phyloP scores from a whole-genome alignment of 92 coral and sea anemone species.

The Plumapathes pennacea region DNA sequence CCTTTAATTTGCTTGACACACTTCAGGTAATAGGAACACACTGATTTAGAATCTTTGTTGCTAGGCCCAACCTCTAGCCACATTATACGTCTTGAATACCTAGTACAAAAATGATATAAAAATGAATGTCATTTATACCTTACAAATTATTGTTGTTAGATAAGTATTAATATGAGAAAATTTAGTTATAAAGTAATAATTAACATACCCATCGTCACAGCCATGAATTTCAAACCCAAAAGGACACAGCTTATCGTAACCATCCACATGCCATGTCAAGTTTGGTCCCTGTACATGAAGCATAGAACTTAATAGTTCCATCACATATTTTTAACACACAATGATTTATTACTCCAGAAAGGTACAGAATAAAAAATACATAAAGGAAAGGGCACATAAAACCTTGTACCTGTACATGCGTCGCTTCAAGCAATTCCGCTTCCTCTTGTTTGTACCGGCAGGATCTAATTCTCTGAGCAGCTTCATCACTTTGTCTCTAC shows the following conservation, averaged over 20 bases:
- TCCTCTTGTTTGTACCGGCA: neutral
- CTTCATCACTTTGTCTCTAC: conserved; percentile 31
- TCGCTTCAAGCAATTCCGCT: neutral
- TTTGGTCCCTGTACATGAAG: neutral
- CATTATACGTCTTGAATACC: conserved; percentile 38
- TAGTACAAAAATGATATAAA: neutral
- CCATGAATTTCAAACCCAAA: conserved; percentile 14
- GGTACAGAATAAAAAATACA: neutral
- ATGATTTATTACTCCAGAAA: too few relatives aligned
- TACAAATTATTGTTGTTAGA: neutral
- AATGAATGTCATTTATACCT: neutral
- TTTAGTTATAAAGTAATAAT: neutral
- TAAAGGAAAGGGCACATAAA: neutral
- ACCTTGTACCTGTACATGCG: neutral
- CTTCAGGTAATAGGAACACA: conserved; percentile 21
- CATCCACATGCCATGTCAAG: conserved; percentile 7
- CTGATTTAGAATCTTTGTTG: conserved; percentile 31
- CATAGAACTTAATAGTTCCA: too few relatives aligned
- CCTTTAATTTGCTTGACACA: conserved; percentile 36
- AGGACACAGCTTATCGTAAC: conserved; percentile 4
- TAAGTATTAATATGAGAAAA: neutral
- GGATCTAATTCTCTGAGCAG: conserved; percentile 8
- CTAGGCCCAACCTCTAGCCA: conserved; percentile 49
- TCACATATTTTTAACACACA: too few relatives aligned
- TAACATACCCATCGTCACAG: conserved; percentile 4